These are phyloP conservation scores for Trissoscelio sp. DNA, from an alignment of 2,888 invertebrate species.

Conservation along the genomic window DNA sequence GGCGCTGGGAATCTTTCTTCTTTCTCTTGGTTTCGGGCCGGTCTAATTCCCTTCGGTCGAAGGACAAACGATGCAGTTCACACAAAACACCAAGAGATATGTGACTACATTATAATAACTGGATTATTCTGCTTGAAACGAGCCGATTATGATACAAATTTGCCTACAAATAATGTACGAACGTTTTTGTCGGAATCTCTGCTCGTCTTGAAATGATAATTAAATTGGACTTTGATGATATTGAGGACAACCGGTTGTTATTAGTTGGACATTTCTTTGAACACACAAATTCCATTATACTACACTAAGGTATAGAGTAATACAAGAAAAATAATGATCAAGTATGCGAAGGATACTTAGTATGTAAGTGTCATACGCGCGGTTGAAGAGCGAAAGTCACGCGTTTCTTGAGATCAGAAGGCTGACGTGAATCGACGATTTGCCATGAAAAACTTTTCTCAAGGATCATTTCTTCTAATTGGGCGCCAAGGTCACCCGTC, in stretches of 20 bases:
- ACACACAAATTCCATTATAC: slow-evolving; percentile 32
- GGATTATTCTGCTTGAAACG: slow-evolving; percentile 45
- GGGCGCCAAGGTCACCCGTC: slow-evolving; percentile 48
- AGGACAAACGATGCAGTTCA: slow-evolving; percentile 70
- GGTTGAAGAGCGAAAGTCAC: slow-evolving; percentile 47
- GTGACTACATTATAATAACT: slow-evolving; percentile 43
- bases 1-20: slow-evolving; percentile 72
- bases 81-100: slow-evolving; percentile 59
- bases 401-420: slow-evolving; percentile 47
- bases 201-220: slow-evolving; percentile 6
- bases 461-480: slow-evolving; percentile 63
- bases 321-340: slow-evolving; percentile 33
- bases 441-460: slow-evolving; percentile 56
- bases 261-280: slow-evolving; percentile 9
- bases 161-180: not conserved
- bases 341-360: slow-evolving; percentile 55
- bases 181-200: not conserved
- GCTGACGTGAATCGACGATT: slow-evolving; percentile 35
- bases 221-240: slow-evolving; percentile 22
- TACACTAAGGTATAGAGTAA: slow-evolving; percentile 18
- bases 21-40: slow-evolving; percentile 67
- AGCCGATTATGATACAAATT: slow-evolving; percentile 29
- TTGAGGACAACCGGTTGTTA: slow-evolving; percentile 14
- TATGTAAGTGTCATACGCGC: slow-evolving; percentile 41
- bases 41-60: slow-evolving; percentile 57